Evolutionary conservation across 2,113 vertebrate species (phyloP), one percentile per base, ranked within the genome.

Genomic region (Canis aureus): DNA sequence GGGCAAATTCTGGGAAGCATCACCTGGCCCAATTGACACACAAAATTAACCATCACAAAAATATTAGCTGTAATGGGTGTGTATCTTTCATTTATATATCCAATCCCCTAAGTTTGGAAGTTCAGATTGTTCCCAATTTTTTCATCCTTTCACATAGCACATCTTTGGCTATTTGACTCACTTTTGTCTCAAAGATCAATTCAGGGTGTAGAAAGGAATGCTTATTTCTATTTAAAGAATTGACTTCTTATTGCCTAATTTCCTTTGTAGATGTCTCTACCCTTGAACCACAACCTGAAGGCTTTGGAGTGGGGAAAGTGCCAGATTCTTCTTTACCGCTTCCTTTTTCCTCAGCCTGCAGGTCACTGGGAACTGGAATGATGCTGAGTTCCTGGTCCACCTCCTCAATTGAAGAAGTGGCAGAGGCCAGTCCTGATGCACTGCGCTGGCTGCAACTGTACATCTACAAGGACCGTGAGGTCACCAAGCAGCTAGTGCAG

Each of bases 351-450:
- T 73, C 98, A 99, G 99, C 99, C 76, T 99, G 99, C 97, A 96
- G 89, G 35, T 98, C 99, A 0, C 15, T 98, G 96, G 99, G 99
- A 8, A 99, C 99, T 0, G 99, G 99, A 12, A 99, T 99, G 99
- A 99, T 99, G 99, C 98, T 99, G 97, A 99, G 99, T 82, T 99
- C 99, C 82, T 99, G 99, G 99, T 99, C 99, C 53, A 99, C 99
- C 7, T 99, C 99, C 10, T 99, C 99, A 4, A 99, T 99, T 7
- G 99, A 99, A 98, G 99, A 99, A 98, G 99, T 99, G 85, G 99
- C 99, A 0, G 97, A 98, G 43, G 99, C 99, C 0, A 98, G 98
- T 16, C 98, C 98, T 0, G 96, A 88, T 0, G 97, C 93, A 0
- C 98, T 99, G 8, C 98, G 91, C 3, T 99, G 99, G 99, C 92